Percentiles rank a stretch among this genome's conserved stretches.
Conservation (phyloP, 2,797 vertebrate genomes). For the Chloroceryle amazona region DNA sequence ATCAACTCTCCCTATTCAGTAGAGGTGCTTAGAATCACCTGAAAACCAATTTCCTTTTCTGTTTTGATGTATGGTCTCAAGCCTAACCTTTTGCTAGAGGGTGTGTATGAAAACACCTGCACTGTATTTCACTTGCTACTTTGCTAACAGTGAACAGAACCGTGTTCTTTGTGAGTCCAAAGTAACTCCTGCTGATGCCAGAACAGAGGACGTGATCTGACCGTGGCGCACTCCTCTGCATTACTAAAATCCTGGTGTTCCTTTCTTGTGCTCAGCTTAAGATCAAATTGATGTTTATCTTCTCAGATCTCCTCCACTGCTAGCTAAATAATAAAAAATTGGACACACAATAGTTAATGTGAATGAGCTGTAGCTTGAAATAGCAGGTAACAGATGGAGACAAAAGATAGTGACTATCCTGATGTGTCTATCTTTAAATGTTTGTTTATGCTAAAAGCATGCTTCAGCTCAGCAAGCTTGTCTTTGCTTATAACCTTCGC, state of each 20-base stretch:
- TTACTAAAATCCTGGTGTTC: background rate
- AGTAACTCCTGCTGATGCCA: background rate
- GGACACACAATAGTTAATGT: slow-evolving; percentile 50
- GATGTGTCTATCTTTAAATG: slow-evolving; percentile 83
- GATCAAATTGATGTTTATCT: background rate
- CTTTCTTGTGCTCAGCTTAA: background rate
- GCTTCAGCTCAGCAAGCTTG: slow-evolving; percentile 31
- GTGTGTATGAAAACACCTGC: background rate
- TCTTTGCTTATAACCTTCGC: slow-evolving; percentile 45
- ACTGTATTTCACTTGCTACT: background rate
- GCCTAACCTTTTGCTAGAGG: background rate
- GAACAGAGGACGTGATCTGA: background rate
- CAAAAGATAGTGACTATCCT: slow-evolving; percentile 78
- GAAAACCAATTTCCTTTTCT: background rate
- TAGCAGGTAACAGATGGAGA: slow-evolving; percentile 75
- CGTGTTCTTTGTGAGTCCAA: background rate
- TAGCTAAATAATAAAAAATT: background rate
- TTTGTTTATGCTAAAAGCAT: slow-evolving; percentile 86
- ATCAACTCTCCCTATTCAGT: background rate
- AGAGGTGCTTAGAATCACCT: slow-evolving; percentile 12
- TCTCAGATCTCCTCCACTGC: background rate
- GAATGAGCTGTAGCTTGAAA: slow-evolving; percentile 62
- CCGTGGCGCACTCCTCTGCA: background rate
- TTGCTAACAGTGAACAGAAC: background rate
- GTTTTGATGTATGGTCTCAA: background rate